These are phyloP conservation scores for Tenthredo livida DNA, from an alignment of 2,888 invertebrate genomes.

Conservation along the genomic window DNA sequence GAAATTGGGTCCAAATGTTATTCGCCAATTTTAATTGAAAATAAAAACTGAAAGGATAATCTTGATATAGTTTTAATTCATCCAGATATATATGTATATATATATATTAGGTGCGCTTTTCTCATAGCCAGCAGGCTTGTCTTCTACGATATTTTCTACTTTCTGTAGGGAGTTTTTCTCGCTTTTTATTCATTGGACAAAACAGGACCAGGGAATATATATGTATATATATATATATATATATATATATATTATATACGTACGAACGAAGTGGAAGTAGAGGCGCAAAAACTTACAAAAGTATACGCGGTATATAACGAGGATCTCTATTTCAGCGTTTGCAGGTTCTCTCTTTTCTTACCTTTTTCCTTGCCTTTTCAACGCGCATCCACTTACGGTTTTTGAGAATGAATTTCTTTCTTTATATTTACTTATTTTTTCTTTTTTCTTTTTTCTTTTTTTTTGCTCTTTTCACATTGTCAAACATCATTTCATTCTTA, in stretches of 20 bases:
- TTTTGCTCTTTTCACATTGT: not conserved
- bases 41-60: not conserved
- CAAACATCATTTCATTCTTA: not conserved
- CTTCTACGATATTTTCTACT: not conserved
- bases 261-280: not conserved
- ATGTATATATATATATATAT: not conserved
- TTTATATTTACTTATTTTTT: not conserved
- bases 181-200: not conserved
- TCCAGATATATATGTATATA: not conserved
- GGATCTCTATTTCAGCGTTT: not conserved
- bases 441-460: not conserved
- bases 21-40: not conserved
- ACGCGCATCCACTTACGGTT: not conserved
- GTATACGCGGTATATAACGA: not conserved
- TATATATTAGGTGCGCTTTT: not conserved
- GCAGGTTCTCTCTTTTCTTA: not conserved
- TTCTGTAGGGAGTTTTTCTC: not conserved
- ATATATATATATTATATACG: not conserved
- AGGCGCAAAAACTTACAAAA: not conserved
- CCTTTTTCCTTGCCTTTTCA: not conserved
- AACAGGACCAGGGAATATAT: not conserved
- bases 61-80: not conserved
- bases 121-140: not conserved
- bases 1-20: too few species aligned
- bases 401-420: not conserved